Conservation (phyloP, 1,140 invertebrate genomes). For the Periplaneta americana region DNA sequence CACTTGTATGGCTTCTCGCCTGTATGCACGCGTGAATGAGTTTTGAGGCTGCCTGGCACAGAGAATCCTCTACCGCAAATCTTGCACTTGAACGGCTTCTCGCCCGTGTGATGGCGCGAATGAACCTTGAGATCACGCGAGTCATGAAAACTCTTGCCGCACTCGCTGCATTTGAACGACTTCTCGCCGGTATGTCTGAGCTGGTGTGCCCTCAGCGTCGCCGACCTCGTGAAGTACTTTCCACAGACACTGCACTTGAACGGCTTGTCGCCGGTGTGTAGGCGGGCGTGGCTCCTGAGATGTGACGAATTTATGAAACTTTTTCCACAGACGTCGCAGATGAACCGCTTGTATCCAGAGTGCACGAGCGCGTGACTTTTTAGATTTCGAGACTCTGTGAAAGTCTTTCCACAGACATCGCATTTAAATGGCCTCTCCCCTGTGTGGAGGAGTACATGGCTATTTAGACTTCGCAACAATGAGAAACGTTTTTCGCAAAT, state of each 20-base stretch:
- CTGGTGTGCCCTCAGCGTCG: slow-evolving; percentile 45
- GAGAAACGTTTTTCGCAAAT: too few species aligned
- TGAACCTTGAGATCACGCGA: not conserved
- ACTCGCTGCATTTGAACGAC: slow-evolving; percentile 2
- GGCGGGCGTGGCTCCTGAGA: not conserved
- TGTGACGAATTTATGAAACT: not conserved
- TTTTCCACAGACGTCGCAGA: slow-evolving; percentile 2
- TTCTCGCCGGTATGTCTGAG: slow-evolving; percentile 46
- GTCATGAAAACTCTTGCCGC: not conserved
- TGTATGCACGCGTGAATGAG: too few species aligned
- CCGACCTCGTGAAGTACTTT: slow-evolving; percentile 45
- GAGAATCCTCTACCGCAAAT: not conserved
- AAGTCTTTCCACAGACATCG: too few species aligned
- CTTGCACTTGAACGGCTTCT: too few species aligned
- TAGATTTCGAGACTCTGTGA: too few species aligned
- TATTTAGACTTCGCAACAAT: too few species aligned
- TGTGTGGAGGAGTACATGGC: too few species aligned
- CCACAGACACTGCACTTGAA: slow-evolving; percentile 31
- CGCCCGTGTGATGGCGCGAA: too few species aligned
- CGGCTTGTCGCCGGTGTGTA: slow-evolving; percentile 10
- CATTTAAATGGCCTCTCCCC: too few species aligned
- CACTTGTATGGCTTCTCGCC: too few species aligned
- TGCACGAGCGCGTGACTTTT: too few species aligned
- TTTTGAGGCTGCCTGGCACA: too few species aligned
- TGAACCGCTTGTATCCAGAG: not conserved